Conservation (phyloP, 2,797 vertebrate genomes). For the Acridotheres tristis region DNA sequence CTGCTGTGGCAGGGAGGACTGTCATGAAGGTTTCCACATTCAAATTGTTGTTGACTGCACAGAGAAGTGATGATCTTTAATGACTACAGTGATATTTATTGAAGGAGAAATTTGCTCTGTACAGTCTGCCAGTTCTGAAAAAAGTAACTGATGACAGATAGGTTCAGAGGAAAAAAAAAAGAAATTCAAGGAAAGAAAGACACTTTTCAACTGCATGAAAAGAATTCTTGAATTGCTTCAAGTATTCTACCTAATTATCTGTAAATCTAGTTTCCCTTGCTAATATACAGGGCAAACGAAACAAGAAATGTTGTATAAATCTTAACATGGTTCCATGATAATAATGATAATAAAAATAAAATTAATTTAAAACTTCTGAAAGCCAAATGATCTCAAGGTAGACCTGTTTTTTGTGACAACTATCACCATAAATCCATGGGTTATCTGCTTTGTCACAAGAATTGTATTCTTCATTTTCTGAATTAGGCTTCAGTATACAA, state of each 20-base stretch:
- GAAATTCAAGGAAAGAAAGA: neutral
- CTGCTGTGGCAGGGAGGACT: neutral
- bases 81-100: neutral
- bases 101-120: neutral
- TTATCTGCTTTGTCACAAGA: conserved; percentile 15
- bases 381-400: conserved; percentile 38
- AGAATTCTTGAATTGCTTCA: conserved; percentile 6
- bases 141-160: neutral
- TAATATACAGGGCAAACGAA: neutral
- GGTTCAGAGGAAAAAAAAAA: neutral
- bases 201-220: conserved; percentile 8
- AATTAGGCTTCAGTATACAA: conserved; percentile 14
- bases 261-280: neutral
- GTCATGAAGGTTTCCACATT: neutral
- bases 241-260: conserved; percentile 50
- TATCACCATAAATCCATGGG: neutral
- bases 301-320: conserved; percentile 1
- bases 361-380: conserved; percentile 48
- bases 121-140: neutral
- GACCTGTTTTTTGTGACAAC: neutral
- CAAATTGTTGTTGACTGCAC: neutral
- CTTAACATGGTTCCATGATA: neutral
- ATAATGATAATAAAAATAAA: conserved; percentile 23
- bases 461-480: neutral
- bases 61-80: neutral